These are phyloP conservation scores for Trachelus iudaicus DNA, from an alignment of 2,888 invertebrate species.

Conservation along the genomic window DNA sequence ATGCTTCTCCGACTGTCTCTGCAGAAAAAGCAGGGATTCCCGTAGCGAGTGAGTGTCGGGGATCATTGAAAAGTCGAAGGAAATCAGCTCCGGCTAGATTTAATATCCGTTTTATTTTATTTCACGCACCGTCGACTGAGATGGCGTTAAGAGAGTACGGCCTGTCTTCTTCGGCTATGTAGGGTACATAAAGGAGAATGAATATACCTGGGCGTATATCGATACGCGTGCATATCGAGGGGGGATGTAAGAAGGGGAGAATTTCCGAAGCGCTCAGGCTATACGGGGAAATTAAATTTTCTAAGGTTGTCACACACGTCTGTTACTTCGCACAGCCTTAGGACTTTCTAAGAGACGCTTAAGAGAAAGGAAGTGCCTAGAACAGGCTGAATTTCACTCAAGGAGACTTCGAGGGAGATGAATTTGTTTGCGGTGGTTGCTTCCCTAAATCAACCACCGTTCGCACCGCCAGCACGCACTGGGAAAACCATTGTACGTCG, in stretches of 20 bases:
- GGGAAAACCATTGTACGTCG: neutral
- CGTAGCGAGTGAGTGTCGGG: neutral
- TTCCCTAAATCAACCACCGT: neutral
- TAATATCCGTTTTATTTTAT: conserved; percentile 60
- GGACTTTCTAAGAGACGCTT: neutral
- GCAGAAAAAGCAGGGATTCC: neutral
- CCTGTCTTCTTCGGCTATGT: neutral
- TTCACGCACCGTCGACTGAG: conserved; percentile 24
- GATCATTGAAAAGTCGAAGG: conserved; percentile 39
- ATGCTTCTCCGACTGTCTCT: neutral
- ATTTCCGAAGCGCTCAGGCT: conserved; percentile 43
- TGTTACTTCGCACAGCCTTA: neutral
- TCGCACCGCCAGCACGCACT: neutral
- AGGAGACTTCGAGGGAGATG: neutral
- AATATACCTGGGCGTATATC: neutral
- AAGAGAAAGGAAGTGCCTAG: neutral
- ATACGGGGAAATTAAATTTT: conserved; percentile 41
- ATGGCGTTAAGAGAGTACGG: neutral
- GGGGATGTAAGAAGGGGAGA: conserved; percentile 18
- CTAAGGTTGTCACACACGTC: conserved; percentile 5
- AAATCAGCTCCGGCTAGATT: conserved; percentile 55
- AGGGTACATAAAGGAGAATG: neutral
- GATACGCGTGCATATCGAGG: neutral
- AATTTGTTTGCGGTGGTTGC: neutral
- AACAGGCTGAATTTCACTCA: neutral